Evolutionary conservation across 30 jellyfish, hydroid and myxozoan species (phyloP).

Genomic region (Morbakka virulenta): DNA sequence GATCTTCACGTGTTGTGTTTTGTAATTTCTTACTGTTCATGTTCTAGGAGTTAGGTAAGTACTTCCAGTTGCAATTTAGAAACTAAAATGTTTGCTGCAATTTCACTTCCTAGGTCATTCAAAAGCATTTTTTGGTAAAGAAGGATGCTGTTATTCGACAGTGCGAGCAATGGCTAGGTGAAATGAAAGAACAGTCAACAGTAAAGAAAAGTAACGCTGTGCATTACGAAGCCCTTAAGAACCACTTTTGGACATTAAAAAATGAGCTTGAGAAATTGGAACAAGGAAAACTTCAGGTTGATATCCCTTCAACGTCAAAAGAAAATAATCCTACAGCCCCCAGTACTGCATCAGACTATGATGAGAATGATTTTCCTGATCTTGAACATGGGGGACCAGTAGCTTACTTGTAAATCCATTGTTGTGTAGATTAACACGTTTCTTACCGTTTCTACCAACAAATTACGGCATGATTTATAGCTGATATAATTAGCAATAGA

Average conservation of each 20-base stretch:
- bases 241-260: conserved; percentile 46
- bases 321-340: background rate
- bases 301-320: background rate
- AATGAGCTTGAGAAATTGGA: conserved; percentile 53
- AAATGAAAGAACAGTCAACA: conserved; percentile 69
- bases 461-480: no score
- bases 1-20: no score
- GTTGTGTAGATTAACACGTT: no score
- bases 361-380: background rate
- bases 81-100: no score
- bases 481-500: no score
- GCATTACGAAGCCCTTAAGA: conserved; percentile 67
- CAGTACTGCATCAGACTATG: background rate
- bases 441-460: no score
- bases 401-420: background rate
- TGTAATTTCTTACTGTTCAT: no score
- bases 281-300: background rate
- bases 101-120: conserved; percentile 81
- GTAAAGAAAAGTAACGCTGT: conserved; percentile 56
- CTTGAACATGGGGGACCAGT: background rate
- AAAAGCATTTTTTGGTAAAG: conserved; percentile 52
- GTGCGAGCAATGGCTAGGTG: conserved; percentile 76
- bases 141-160: conserved; percentile 54
- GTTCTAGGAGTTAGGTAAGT: no score
- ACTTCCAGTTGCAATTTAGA: no score